phyloP scores from a whole-genome alignment of 2,888 invertebrate species.

The Andrena trimmerana region DNA sequence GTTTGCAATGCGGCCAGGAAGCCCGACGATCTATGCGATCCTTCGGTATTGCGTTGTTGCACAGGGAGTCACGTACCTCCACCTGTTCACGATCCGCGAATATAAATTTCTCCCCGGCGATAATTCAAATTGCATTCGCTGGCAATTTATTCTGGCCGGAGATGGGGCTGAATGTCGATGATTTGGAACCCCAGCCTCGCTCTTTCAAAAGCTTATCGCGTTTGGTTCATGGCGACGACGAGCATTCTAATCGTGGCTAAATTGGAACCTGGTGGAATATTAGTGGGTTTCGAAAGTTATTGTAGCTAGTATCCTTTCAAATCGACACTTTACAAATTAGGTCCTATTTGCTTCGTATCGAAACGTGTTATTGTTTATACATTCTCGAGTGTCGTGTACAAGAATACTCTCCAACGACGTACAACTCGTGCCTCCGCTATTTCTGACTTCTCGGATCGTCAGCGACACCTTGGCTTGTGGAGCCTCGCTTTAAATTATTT shows the following conservation, averaged over 20 bases:
- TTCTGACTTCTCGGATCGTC: background rate
- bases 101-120: constrained; percentile 19
- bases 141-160: background rate
- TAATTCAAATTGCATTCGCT: constrained; percentile 16
- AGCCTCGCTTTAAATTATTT: constrained; percentile 25
- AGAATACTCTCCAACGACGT: background rate
- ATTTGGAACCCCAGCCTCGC: background rate
- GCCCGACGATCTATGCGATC: constrained; percentile 18
- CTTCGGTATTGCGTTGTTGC: constrained; percentile 9
- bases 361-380: background rate
- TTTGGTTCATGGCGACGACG: background rate
- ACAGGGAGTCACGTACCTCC: constrained; percentile 4
- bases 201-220: constrained; percentile 6
- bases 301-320: too few species aligned
- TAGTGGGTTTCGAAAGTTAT: too few species aligned
- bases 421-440: background rate
- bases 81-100: background rate
- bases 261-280: background rate
- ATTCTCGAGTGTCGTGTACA: background rate
- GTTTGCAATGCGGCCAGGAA: constrained; percentile 25
- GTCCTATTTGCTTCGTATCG: too few species aligned
- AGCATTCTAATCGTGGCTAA: constrained; percentile 7
- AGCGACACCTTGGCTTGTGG: background rate
- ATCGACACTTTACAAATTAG: too few species aligned
- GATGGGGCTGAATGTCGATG: background rate